Evolutionary conservation across 2,797 vertebrate genomes (phyloP), one percentile per base, ranked within the genome.

Genomic region (Anguilla megastoma): DNA sequence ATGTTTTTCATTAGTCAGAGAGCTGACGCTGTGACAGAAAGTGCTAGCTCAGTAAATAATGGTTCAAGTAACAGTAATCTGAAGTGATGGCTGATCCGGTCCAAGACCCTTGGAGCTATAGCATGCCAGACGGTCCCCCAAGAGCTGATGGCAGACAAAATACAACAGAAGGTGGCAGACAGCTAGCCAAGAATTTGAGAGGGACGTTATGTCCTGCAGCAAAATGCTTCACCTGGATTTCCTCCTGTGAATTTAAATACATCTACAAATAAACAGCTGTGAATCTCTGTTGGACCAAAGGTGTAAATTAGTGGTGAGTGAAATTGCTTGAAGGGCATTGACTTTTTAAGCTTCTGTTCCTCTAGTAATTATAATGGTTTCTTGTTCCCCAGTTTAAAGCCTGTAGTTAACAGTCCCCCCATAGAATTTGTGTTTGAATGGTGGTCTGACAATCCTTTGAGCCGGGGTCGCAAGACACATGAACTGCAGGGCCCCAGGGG

Each of bases 81-180:
- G 54, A 82, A 66, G 90, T 88, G 87, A 90, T 84, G 4, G 90
- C 91, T 91, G 90, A 92, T 93, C 92, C 91, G 91, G 88, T 86
- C 83, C 79, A 90, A 87, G 92, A 89, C 90, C 89, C 90, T 87
- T 89, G 85, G 90, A 91, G 91, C 90, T 91, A 92, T 91, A 88
- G 91, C 74, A 85, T 91, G 88, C 80, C 86, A 76, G 3, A 85
- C 30, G 14, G 33, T 76, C 71, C 71, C 76, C 79, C 21, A 82
- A 82, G 79, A 48, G 41, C 21, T 50, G 7, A 82, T 82, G 79
- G 79, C 41, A 48, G 45, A 82, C 79, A 9, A 50, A 82, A 24
- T 21, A 50, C 79, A 79, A 14, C 74, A 79, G 36, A 41, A 79
- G 33, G 74, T 45, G 74, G 36, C 74, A 82, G 36, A n/a, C 79